phyloP scores from a whole-genome alignment of 2,888 invertebrate species.

The Erebia palarica region DNA sequence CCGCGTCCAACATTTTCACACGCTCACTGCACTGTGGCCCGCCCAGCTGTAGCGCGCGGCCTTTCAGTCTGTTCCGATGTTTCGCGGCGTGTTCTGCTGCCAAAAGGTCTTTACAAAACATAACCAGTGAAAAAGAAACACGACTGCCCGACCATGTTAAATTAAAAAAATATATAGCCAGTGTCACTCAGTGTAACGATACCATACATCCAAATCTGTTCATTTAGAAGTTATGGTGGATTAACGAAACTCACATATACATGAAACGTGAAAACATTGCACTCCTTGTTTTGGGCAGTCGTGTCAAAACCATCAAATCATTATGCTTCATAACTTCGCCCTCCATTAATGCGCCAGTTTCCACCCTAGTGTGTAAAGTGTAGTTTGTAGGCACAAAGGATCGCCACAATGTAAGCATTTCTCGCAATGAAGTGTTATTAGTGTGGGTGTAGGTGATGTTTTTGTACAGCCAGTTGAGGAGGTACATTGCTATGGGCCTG shows the following conservation, averaged over 20 bases:
- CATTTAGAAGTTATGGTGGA: too few species aligned
- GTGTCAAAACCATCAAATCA: conserved; percentile 13
- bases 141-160: too few species aligned
- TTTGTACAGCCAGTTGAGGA: conserved; percentile 67
- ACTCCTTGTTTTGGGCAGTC: not conserved
- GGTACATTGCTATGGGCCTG: conserved; percentile 71
- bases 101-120: conserved; percentile 61
- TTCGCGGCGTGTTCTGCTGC: conserved; percentile 77
- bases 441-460: conserved; percentile 61
- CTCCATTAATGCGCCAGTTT: conserved; percentile 12
- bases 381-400: conserved; percentile 23
- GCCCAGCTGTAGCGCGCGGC: conserved; percentile 36
- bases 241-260: too few species aligned
- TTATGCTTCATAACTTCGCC: conserved; percentile 9
- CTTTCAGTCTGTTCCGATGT: conserved; percentile 70
- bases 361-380: conserved; percentile 14
- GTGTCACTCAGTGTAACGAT: too few species aligned
- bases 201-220: too few species aligned
- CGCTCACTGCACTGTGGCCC: conserved; percentile 27
- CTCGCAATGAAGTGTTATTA: conserved; percentile 37
- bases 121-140: too few species aligned
- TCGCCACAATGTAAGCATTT: conserved; percentile 35
- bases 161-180: too few species aligned
- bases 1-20: conserved; percentile 50
- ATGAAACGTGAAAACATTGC: too few species aligned